Conservation (phyloP, 2,113 vertebrate species). For the Azemiops feae region DNA sequence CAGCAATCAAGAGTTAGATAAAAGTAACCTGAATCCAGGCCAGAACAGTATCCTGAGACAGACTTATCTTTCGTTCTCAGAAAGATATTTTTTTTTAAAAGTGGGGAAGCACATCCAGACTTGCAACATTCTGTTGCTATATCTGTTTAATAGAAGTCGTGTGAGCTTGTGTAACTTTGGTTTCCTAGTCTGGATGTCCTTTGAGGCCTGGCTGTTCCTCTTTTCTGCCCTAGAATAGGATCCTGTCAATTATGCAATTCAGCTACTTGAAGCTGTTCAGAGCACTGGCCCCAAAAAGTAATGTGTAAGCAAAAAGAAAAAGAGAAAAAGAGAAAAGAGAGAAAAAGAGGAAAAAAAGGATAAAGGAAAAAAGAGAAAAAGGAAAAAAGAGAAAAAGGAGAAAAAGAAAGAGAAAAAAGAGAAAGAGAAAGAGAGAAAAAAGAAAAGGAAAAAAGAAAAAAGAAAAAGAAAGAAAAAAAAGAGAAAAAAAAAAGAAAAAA, state of each 20-base stretch:
- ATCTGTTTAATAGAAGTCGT: not conserved
- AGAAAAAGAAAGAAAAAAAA: too few species aligned
- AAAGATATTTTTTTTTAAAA: too few species aligned
- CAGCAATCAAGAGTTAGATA: not conserved
- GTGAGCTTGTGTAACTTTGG: not conserved
- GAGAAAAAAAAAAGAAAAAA: too few species aligned
- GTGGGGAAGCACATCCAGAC: not conserved
- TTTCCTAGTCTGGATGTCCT: not conserved
- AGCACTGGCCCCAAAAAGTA: not conserved
- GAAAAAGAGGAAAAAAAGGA: too few species aligned
- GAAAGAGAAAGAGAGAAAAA: too few species aligned
- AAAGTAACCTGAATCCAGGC: not conserved
- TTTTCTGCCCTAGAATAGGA: not conserved
- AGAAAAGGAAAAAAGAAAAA: not conserved
- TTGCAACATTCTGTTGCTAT: not conserved
- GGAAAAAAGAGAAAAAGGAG: not conserved
- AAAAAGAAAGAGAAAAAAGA: too few species aligned
- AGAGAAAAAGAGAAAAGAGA: too few species aligned
- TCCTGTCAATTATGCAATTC: not conserved
- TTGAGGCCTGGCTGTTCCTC: not conserved
- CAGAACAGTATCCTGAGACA: not conserved
- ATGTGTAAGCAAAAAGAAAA: not conserved
- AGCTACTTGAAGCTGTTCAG: not conserved
- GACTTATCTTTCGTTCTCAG: not conserved
- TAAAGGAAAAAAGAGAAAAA: not conserved